Percentiles rank a stretch among this genome's conserved stretches.
Evolutionary conservation across 1,140 invertebrate species (phyloP).

Genomic region (Drosophila neocordata): DNA sequence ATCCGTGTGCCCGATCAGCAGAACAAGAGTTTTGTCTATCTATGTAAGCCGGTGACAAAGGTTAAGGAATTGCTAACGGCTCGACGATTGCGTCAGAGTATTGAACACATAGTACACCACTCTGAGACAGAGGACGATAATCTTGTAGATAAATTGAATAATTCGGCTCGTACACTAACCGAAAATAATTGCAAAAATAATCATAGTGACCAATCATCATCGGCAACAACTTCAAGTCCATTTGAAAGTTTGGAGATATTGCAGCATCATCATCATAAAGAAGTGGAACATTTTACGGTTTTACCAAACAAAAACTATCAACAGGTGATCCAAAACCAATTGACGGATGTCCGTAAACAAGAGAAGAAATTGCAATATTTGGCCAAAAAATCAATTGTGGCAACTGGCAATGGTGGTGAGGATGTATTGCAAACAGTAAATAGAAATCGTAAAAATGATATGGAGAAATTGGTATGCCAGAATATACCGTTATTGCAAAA

Average conservation of each 20-base stretch:
- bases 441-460: slow-evolving; percentile 3
- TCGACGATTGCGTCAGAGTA: slow-evolving; percentile 30
- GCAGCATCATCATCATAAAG: slow-evolving; percentile 16
- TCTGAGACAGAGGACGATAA: background rate
- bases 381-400: background rate
- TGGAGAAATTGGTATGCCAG: slow-evolving; percentile 47
- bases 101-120: slow-evolving; percentile 14
- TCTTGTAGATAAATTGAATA: background rate
- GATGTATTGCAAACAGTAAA: background rate
- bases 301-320: background rate
- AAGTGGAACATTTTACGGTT: slow-evolving; percentile 30
- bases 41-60: slow-evolving; percentile 60
- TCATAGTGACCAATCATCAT: background rate
- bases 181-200: background rate
- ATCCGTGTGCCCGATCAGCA: slow-evolving; percentile 41
- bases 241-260: slow-evolving; percentile 19
- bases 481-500: slow-evolving; percentile 66
- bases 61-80: slow-evolving; percentile 48
- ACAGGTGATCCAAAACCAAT: slow-evolving; percentile 25
- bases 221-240: slow-evolving; percentile 4
- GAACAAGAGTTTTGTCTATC: slow-evolving; percentile 64
- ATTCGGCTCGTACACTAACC: background rate
- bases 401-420: background rate
- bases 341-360: slow-evolving; percentile 41
- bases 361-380: slow-evolving; percentile 21